Evolutionary conservation across 2,113 vertebrate genomes (phyloP).

Genomic region (Solea solea): DNA sequence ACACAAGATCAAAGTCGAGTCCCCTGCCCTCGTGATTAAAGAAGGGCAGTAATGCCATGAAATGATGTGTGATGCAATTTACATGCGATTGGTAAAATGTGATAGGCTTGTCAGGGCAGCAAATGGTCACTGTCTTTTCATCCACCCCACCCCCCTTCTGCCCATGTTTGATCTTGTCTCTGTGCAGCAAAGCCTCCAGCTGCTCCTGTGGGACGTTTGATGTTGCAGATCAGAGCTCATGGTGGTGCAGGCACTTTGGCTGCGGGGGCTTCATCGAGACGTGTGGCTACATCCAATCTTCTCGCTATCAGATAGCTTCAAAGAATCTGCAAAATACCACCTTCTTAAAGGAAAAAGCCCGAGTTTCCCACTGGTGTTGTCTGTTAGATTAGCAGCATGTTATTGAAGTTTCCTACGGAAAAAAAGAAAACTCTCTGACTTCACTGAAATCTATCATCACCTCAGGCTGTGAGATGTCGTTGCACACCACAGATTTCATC

Average conservation of each 20-base stretch:
- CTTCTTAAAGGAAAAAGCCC: constrained; percentile 44
- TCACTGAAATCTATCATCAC: constrained; percentile 52
- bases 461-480: constrained; percentile 37
- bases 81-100: constrained; percentile 54
- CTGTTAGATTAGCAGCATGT: constrained; percentile 41
- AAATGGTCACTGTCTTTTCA: constrained; percentile 62
- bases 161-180: constrained; percentile 70
- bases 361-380: constrained; percentile 34
- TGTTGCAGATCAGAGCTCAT: constrained; percentile 73
- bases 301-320: constrained; percentile 69
- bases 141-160: not conserved
- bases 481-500: constrained; percentile 19
- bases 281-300: constrained; percentile 48
- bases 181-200: constrained; percentile 46
- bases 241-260: constrained; percentile 41
- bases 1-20: constrained; percentile 40
- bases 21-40: constrained; percentile 62
- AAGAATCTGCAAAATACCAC: constrained; percentile 54
- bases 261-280: constrained; percentile 47
- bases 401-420: constrained; percentile 55
- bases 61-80: constrained; percentile 70
- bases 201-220: constrained; percentile 67
- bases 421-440: constrained; percentile 23
- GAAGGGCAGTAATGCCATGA: constrained; percentile 37
- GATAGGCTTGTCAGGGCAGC: constrained; percentile 50